A percentile compares a stretch with the other conserved stretches of the same genome.
These are phyloP conservation scores for Cecidostiba fungosa DNA, from an alignment of 2,888 invertebrate species.

Conservation along the genomic window DNA sequence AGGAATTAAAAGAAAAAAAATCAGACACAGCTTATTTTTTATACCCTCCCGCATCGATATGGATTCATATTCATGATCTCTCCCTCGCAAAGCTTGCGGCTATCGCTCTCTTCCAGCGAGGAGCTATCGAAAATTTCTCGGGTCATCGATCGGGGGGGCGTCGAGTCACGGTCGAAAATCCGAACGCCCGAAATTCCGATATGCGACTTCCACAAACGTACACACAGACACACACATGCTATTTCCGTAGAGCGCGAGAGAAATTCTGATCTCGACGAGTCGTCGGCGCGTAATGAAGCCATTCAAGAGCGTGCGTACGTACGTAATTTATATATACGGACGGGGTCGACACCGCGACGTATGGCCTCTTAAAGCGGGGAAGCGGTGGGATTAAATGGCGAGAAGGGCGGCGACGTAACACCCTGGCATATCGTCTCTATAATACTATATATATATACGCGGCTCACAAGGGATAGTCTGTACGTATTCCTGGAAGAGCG, in stretches of 20 bases:
- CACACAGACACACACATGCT: background rate
- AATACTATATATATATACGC: background rate
- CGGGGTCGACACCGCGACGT: slow-evolving; percentile 62
- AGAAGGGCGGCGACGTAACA: slow-evolving; percentile 15
- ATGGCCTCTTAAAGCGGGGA: slow-evolving; percentile 64
- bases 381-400: slow-evolving; percentile 39
- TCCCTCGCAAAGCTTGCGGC: background rate
- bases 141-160: slow-evolving; percentile 16
- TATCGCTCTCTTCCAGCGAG: background rate
- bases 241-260: slow-evolving; percentile 55
- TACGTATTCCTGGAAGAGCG: background rate
- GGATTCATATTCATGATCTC: background rate
- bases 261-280: slow-evolving; percentile 63
- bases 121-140: slow-evolving; percentile 28
- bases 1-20: background rate
- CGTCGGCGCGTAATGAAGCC: slow-evolving; percentile 66
- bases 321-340: slow-evolving; percentile 66
- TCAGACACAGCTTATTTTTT: too few species aligned
- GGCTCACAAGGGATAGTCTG: background rate
- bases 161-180: background rate
- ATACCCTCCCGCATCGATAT: background rate
- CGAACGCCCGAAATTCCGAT: background rate
- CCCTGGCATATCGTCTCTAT: background rate
- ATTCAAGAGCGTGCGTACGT: slow-evolving; percentile 64
- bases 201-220: background rate